phyloP scores from a whole-genome alignment of 1,140 invertebrate species.

The Rhopalosiphum padi region DNA sequence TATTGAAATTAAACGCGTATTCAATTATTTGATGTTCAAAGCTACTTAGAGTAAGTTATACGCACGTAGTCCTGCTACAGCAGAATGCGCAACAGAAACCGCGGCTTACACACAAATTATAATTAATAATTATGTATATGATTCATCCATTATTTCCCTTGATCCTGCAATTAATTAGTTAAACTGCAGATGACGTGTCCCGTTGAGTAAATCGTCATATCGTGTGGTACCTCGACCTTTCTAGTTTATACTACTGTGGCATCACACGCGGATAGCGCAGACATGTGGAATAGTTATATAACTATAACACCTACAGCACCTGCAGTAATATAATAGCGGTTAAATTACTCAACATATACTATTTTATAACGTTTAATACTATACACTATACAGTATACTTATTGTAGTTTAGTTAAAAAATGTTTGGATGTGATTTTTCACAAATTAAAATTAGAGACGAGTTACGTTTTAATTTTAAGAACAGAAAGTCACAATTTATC shows the following conservation, averaged over 20 bases:
- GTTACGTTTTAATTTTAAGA: background rate
- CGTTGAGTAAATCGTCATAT: background rate
- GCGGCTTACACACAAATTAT: background rate
- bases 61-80: too few relatives aligned
- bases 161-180: background rate
- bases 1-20: background rate
- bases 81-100: background rate
- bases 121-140: conserved; percentile 7
- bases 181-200: background rate
- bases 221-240: background rate
- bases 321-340: background rate
- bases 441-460: background rate
- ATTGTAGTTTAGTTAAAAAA: background rate
- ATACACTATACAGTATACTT: background rate
- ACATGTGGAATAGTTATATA: background rate
- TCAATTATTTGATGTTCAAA: conserved; percentile 3
- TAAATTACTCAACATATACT: background rate
- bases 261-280: background rate
- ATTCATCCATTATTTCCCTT: background rate
- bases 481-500: too few relatives aligned
- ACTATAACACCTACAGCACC: background rate
- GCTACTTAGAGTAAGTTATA: background rate
- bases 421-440: background rate
- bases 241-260: background rate
- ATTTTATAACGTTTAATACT: background rate